Evolutionary conservation across 1,140 invertebrate genomes (phyloP).

Genomic region (Pomacea maculata): DNA sequence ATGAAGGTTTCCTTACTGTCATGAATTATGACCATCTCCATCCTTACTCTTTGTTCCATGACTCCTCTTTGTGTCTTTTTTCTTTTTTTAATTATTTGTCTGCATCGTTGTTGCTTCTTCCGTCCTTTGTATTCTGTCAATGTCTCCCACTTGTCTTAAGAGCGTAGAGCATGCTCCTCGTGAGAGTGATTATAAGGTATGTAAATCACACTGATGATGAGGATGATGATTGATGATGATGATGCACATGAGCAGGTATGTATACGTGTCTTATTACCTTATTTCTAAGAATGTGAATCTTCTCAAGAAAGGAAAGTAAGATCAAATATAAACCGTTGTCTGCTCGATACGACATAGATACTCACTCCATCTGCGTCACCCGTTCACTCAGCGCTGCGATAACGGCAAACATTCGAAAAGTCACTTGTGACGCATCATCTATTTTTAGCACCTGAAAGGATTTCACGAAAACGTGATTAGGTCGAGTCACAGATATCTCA

Average conservation of each 20-base stretch:
- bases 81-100: too few species aligned
- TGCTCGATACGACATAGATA: not conserved
- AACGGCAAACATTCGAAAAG: constrained; percentile 65
- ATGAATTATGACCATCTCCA: too few species aligned
- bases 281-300: not conserved
- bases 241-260: not conserved
- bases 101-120: too few species aligned
- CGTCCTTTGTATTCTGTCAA: too few species aligned
- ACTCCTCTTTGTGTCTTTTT: too few species aligned
- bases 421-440: constrained; percentile 59
- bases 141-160: too few species aligned
- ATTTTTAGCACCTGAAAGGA: constrained; percentile 57
- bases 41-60: too few species aligned
- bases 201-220: not conserved
- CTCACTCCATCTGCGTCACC: constrained; percentile 65
- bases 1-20: too few species aligned
- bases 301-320: not conserved
- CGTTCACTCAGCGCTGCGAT: constrained; percentile 60
- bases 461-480: not conserved
- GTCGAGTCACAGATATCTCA: not conserved
- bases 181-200: not conserved
- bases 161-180: not conserved
- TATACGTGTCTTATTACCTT: not conserved
- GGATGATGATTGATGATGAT: not conserved
- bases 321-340: not conserved